Evolutionary conservation across 2,113 vertebrate species (phyloP).

Genomic region (Podocnemis expansa): DNA sequence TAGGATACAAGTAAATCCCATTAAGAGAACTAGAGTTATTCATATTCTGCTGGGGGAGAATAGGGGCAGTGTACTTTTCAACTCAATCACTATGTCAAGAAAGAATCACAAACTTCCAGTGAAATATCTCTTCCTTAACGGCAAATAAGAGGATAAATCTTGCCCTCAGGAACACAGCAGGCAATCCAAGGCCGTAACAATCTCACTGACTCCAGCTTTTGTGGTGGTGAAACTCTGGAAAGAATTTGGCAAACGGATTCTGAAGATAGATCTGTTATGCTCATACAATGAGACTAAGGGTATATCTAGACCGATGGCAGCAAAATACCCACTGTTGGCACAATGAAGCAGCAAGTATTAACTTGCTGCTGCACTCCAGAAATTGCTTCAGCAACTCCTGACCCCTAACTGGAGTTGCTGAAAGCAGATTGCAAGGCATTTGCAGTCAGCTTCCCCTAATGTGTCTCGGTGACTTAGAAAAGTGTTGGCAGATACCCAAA

Average conservation of each 20-base stretch:
- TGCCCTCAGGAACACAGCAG: neutral
- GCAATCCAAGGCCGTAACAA: no score
- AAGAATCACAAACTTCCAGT: fast-evolving
- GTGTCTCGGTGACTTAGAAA: no score
- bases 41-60: neutral
- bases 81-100: neutral
- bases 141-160: neutral
- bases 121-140: neutral
- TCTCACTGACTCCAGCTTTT: neutral
- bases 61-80: neutral
- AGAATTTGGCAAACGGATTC: neutral
- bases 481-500: no score
- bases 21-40: neutral
- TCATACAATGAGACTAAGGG: neutral
- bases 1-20: neutral
- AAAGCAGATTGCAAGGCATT: no score
- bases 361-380: no score
- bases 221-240: neutral
- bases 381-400: no score
- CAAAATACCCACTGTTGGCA: no score
- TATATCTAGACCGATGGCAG: no score
- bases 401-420: no score
- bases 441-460: no score
- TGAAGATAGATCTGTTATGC: neutral
- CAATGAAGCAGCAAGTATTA: no score